phyloP scores from a whole-genome alignment of 2,888 invertebrate genomes.

The Falcaria lacertinaria region DNA sequence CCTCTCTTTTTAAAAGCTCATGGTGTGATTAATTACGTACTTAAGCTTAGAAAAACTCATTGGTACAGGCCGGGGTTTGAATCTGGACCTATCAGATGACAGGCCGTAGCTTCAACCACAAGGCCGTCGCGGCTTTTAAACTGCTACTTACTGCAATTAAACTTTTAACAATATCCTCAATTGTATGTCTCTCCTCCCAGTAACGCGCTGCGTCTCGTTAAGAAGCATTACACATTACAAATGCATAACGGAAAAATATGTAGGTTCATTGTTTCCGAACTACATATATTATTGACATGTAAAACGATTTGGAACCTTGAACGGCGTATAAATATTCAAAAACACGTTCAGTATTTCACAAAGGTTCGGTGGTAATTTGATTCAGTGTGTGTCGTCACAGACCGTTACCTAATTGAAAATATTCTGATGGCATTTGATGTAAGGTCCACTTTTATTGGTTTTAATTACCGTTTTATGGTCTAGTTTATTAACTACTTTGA shows the following conservation, averaged over 20 bases:
- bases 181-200: too few species aligned
- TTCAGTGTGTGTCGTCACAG: slow-evolving; percentile 48
- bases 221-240: not conserved
- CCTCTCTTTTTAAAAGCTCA: too few species aligned
- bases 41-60: too few species aligned
- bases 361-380: slow-evolving; percentile 46
- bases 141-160: too few species aligned
- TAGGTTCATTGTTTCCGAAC: not conserved
- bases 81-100: too few species aligned
- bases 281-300: slow-evolving; percentile 3
- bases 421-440: slow-evolving; percentile 58
- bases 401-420: slow-evolving; percentile 59
- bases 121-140: too few species aligned
- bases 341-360: slow-evolving; percentile 53
- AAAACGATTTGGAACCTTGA: slow-evolving; percentile 49
- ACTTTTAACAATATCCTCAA: too few species aligned
- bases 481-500: not conserved
- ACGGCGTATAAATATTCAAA: slow-evolving; percentile 60
- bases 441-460: slow-evolving; percentile 22
- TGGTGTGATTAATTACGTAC: too few species aligned
- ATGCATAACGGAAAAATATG: not conserved
- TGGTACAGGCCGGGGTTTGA: too few species aligned
- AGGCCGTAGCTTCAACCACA: too few species aligned
- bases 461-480: slow-evolving; percentile 13
- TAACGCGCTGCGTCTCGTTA: too few species aligned